Evolutionary conservation across 2,888 invertebrate genomes (phyloP), one percentile per base, ranked within the genome.

Genomic region (Busseola fusca): DNA sequence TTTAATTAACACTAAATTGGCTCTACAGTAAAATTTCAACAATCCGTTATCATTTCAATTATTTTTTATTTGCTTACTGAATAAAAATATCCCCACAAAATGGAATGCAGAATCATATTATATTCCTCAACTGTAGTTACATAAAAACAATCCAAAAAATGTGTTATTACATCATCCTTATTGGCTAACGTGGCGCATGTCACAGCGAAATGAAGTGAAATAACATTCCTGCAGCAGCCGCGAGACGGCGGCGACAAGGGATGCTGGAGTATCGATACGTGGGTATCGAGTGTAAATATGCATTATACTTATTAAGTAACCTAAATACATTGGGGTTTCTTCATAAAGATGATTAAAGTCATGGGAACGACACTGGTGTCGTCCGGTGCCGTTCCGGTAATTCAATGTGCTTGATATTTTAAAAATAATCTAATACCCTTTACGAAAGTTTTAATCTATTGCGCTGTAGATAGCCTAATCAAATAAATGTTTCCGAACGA

Each of bases 141-240:
- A 69, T 64, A 64, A 74, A 77, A 78, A 74, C 50, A 75, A 59
- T 69, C 42, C 48, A 48, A 69, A 60, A 71, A 77, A 77, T 71
- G 74, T 69, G 64, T 69, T 65, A 74, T 79, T 74, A 67, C 81
- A 69, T 76, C 69, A 83, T 74, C 54, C 62, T 57, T 73, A 64
- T 63, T 62, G 73, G 59, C 27, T 76, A 56, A 78, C 58, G 64
- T 62, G 59, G 65, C 40, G 56, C 64, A 62, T 72, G 69, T 78
- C 81, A 71, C 56, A 40, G 56, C 66, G 64, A 80, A 78, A 78
- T 80, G 73, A 82, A 84, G 80, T 72, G 66, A 84, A 84, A 84
- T 81, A 77, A 83, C 74, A 84, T 79, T 77, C 68, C 64, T 72
- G 65, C 67, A 56, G 72, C 68, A 72, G 59, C 71, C 73, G 50